A percentile compares a stretch with the other conserved stretches of the same genome.
These are phyloP conservation scores for Aurelia sp. DNA, from an alignment of 30 jellyfish, hydroid and myxozoan species.

Conservation along the genomic window DNA sequence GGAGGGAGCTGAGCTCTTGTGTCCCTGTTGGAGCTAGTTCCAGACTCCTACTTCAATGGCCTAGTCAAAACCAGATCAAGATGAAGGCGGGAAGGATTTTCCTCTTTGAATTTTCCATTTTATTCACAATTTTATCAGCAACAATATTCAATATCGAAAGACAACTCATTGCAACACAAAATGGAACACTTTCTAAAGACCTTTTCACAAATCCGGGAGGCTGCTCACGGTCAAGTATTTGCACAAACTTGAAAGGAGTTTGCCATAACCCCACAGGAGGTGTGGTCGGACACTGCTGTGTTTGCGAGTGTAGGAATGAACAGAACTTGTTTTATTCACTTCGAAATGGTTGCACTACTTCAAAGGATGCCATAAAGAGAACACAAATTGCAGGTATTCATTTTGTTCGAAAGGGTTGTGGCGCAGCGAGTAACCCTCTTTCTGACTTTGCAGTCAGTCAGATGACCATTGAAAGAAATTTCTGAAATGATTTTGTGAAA, in stretches of 20 bases:
- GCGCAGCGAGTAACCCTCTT: too few species aligned
- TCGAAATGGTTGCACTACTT: constrained; percentile 3
- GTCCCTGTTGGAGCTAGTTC: too few species aligned
- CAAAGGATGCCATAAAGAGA: not conserved
- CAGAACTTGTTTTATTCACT: constrained; percentile 8
- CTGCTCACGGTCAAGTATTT: constrained; percentile 2
- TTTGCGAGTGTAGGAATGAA: constrained; percentile 14
- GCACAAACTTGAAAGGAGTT: constrained; percentile 10
- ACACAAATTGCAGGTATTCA: not conserved
- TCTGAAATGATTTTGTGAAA: too few species aligned
- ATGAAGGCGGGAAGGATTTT: not conserved
- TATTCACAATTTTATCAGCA: not conserved
- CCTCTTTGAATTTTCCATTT: not conserved
- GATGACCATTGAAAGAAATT: too few species aligned
- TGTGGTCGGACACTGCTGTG: constrained; percentile 13
- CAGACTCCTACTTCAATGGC: not conserved
- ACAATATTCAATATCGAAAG: constrained; percentile 12
- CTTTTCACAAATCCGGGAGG: constrained; percentile 43
- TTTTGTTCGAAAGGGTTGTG: too few species aligned
- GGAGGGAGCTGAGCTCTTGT: too few species aligned
- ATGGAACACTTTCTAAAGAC: not conserved
- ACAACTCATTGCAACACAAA: not conserved
- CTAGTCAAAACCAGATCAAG: not conserved
- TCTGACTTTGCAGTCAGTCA: too few species aligned
- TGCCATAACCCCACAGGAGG: not conserved